These are phyloP conservation scores for Pantala flavescens DNA, from an alignment of 1,140 invertebrate species.

Conservation along the genomic window DNA sequence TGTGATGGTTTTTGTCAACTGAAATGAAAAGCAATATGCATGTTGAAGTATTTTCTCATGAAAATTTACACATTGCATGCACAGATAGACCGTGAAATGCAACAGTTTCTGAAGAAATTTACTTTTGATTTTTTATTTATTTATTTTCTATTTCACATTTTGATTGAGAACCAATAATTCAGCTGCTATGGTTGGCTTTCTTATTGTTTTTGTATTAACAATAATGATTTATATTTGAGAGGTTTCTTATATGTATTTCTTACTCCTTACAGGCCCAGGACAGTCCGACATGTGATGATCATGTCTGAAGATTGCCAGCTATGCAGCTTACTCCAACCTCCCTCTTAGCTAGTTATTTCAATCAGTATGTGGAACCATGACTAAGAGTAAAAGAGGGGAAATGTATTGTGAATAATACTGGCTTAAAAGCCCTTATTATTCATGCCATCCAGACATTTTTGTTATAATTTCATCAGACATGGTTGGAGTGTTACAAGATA, in stretches of 20 bases:
- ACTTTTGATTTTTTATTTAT: not conserved
- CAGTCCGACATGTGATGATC: not conserved
- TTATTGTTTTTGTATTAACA: not conserved
- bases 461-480: not conserved
- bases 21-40: not conserved
- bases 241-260: not conserved
- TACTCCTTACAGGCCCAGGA: not conserved
- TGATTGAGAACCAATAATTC: not conserved
- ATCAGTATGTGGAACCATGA: not conserved
- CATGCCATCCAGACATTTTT: too few species aligned
- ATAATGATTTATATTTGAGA: not conserved
- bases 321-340: not conserved
- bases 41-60: not conserved
- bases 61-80: not conserved
- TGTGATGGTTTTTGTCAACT: not conserved
- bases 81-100: not conserved
- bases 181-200: not conserved
- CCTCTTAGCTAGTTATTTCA: not conserved
- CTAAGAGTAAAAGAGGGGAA: not conserved
- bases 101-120: not conserved
- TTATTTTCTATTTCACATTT: not conserved
- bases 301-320: not conserved
- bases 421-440: not conserved
- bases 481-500: not conserved
- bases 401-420: not conserved